Evolutionary conservation across 2,113 vertebrate species (phyloP).

Genomic region (Eurystomus gularis): DNA sequence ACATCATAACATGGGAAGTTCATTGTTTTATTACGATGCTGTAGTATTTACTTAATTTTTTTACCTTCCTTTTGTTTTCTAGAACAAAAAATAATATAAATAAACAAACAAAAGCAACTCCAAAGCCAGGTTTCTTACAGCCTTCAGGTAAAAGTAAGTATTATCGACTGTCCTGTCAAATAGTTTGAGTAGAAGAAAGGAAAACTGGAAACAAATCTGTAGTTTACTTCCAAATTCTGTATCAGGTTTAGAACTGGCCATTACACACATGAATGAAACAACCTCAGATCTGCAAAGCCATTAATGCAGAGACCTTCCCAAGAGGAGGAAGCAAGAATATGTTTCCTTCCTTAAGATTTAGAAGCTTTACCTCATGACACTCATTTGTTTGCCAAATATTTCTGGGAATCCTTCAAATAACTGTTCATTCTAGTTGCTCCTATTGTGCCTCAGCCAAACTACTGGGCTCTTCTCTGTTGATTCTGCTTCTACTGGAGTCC

Average conservation of each 20-base stretch:
- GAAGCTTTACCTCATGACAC: conserved; percentile 18
- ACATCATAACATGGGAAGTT: background rate
- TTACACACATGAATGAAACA: conserved; percentile 17
- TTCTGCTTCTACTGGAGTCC: background rate
- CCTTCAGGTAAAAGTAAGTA: background rate
- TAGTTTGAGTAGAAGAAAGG: background rate
- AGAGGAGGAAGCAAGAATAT: background rate
- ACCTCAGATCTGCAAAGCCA: conserved; percentile 24
- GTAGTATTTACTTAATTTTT: background rate
- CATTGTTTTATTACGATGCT: background rate
- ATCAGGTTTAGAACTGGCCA: conserved; percentile 23
- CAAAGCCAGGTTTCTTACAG: background rate
- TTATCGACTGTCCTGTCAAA: background rate
- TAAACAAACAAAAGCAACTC: background rate
- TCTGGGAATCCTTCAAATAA: conserved; percentile 5
- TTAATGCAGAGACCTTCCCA: conserved; percentile 6
- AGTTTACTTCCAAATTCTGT: background rate
- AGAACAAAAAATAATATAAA: background rate
- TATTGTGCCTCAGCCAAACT: background rate
- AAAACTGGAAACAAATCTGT: conserved; percentile 13
- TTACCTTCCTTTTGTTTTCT: background rate
- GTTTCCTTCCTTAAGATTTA: conserved; percentile 32
- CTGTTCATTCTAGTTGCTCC: background rate
- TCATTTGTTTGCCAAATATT: conserved; percentile 13
- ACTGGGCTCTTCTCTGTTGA: background rate